Base-by-base conservation (phyloP, 2,113 vertebrate species). In the Hippopotamus amphibius region DNA sequence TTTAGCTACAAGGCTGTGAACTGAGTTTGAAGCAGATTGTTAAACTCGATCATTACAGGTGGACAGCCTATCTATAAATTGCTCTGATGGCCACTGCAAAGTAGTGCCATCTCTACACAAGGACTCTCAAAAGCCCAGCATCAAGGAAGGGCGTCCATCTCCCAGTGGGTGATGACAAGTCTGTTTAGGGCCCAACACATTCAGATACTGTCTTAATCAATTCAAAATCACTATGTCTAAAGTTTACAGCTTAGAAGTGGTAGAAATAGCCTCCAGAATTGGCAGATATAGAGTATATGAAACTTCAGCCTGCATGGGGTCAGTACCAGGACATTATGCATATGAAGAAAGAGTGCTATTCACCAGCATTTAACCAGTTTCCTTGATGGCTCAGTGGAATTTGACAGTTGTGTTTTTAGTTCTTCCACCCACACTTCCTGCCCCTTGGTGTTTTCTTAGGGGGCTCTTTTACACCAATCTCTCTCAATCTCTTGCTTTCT, bases 311-410 rank as follows among this genome's bases (percentile, higher is more conserved):
- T 77, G 61, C 22, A 55, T 24, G 43, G 95, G 94, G 89, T 94
- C 85, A 97, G 93, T 85, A 17, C 2, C 53, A 88, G 96, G 95
- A 88, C 80, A 94, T 86, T 90, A 43, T 30, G 57, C 37, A 8
- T n/a, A 71, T 80, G 59, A 97, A 97, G 88, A 97, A 97, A 97
- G 94, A 66, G 37, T 28, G 93, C 95, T 76, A 43, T 79, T 90
- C 91, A 77, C 50, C 37, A 86, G 33, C 50, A 66, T 88, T 95
- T 96, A 92, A 59, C 50, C 33, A 3, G 37, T 59, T 90, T 79
- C 92, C 96, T 90, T 86, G 94, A 95, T 86, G 94, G 16, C 87
- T 95, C 37, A 3, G 33, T 80, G 89, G 61, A 98, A 96, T 88
- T 37, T 33, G 92, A 88, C 53, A 74, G 71, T 81, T 93, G 8